Base-by-base conservation (phyloP, 1,140 invertebrate species). In the Apocrypta bakeri region DNA sequence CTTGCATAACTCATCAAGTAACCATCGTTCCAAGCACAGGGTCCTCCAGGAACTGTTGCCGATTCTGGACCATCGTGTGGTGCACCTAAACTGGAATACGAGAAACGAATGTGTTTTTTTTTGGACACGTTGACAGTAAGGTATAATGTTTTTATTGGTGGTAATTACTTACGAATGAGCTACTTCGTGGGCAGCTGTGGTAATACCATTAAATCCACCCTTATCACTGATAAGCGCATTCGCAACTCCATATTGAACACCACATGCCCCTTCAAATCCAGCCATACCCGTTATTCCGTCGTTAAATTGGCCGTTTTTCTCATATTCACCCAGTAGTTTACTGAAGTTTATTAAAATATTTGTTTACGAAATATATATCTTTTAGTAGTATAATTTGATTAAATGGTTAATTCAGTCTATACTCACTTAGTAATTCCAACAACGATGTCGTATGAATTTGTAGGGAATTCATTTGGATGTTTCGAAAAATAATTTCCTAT, bases 1-100 rank as follows among this genome's bases (percentile, higher is more conserved):
- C 37, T 37, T 11, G 40, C 42, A 24, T 48, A 37, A 42, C 37
- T 73, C 71, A 73, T 73, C 9, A 73, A 24, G 37, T 73, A 48
- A 24, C 71, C 71, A 24, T 37, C 21, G 3, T 73, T 24, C 25
- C 66, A 64, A 0, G 63, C n/a, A 64, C 63, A 64, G 17, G 63
- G 63, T 33, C 27, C 68, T 21, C 14, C 2, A 0, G 0, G 14
- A 14, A 12, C 40, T 24, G 25, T n/a, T 8, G 37, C 33, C 14
- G 71, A 12, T n/a, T 73, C 71, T 9, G 7, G 3, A 27, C 7
- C 7, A 42, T 73, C 71, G 33, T 73, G 71, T 48, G 33, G 71
- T n/a, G 71, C 71, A 25, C 71, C 71, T 21, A 73, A 12, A 17
- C 71, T 73, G 42, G 0, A 42, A 48, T 33, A 12, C 2, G 14